Evolutionary conservation across 2,113 vertebrate genomes (phyloP).

Genomic region (Prochilodus magdalenae): DNA sequence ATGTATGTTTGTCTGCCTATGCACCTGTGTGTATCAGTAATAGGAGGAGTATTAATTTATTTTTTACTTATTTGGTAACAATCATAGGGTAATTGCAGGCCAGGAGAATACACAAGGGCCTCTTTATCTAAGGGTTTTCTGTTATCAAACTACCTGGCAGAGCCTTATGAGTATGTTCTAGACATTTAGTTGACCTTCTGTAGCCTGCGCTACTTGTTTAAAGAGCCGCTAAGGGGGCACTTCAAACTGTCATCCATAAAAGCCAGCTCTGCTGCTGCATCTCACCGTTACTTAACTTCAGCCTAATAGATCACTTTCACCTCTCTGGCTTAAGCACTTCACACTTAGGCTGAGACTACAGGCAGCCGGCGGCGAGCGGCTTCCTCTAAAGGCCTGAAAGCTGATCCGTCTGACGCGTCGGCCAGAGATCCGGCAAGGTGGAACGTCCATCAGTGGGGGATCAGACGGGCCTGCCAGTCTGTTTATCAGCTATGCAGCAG

Average conservation of each 20-base stretch:
- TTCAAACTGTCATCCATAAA: constrained; percentile 50
- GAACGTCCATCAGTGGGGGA: constrained; percentile 12
- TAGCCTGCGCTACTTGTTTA: constrained; percentile 27
- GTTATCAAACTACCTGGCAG: neutral
- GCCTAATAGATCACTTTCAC: constrained; percentile 45
- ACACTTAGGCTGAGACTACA: constrained; percentile 19
- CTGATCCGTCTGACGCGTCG: constrained; percentile 16
- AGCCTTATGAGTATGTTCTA: neutral
- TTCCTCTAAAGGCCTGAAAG: constrained; percentile 36
- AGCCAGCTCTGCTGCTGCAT: neutral
- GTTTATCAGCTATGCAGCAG: constrained; percentile 21
- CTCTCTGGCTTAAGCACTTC: constrained; percentile 39
- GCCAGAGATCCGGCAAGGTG: constrained; percentile 17
- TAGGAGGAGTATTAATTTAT: too few relatives aligned
- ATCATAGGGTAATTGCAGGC: too few relatives aligned
- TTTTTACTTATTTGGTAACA: too few relatives aligned
- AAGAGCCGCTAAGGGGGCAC: constrained; percentile 46
- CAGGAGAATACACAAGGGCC: too few relatives aligned
- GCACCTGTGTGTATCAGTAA: too few relatives aligned
- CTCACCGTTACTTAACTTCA: constrained; percentile 40
- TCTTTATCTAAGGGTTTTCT: too few relatives aligned
- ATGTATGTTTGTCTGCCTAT: too few relatives aligned
- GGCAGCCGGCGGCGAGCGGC: neutral
- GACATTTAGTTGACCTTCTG: constrained; percentile 26
- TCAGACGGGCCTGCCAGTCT: constrained; percentile 20